Percentiles rank a stretch among this genome's conserved stretches.
Conservation (phyloP, 2,888 invertebrate species). For the Campaea margaritaria region DNA sequence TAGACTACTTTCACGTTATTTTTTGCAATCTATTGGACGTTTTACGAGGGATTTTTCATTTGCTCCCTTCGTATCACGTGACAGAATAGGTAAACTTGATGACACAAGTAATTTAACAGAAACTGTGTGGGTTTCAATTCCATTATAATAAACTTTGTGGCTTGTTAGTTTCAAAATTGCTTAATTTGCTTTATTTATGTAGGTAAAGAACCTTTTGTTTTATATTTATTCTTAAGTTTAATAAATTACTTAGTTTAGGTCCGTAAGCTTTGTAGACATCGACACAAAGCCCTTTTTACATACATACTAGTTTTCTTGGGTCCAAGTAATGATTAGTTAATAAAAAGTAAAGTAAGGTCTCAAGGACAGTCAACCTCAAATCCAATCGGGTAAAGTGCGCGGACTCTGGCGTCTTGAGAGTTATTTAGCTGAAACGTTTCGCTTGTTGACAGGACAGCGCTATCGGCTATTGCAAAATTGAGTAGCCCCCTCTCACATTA, state of each 20-base stretch:
- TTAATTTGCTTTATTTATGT: not conserved
- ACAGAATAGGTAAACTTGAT: constrained; percentile 2
- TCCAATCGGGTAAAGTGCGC: constrained; percentile 80
- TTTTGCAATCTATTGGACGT: constrained; percentile 4
- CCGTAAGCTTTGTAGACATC: too few species aligned
- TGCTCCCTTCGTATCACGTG: not conserved
- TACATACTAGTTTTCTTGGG: not conserved
- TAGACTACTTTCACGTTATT: constrained; percentile 8
- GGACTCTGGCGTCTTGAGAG: constrained; percentile 64
- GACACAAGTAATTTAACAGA: not conserved
- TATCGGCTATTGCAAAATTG: constrained; percentile 59
- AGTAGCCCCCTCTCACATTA: constrained; percentile 41
- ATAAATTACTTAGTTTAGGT: too few species aligned
- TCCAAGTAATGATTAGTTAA: constrained; percentile 24
- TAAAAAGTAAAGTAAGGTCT: constrained; percentile 54
- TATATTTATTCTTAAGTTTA: too few species aligned
- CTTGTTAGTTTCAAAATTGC: not conserved
- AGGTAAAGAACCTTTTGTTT: not conserved
- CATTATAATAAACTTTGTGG: not conserved
- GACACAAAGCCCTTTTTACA: not conserved
- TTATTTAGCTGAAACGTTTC: constrained; percentile 79
- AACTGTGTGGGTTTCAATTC: constrained; percentile 2
- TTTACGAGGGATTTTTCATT: not conserved
- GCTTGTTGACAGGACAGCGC: constrained; percentile 68
- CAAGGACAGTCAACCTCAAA: constrained; percentile 69